These are phyloP conservation scores for Antheraea assamensis DNA, from an alignment of 2,888 invertebrate species.

Conservation along the genomic window DNA sequence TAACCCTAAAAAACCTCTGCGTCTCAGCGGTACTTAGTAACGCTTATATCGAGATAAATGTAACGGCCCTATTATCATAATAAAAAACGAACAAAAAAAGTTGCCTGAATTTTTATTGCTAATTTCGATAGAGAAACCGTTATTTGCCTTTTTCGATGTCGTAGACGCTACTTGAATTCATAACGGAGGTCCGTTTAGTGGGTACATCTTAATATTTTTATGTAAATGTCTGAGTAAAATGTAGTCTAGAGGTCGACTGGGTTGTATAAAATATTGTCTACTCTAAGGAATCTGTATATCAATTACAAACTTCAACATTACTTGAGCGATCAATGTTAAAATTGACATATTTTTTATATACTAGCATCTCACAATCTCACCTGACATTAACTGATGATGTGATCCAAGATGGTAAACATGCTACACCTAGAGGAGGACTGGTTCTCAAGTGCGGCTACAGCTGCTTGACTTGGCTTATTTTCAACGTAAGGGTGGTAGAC, in stretches of 20 bases:
- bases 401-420: too few species aligned
- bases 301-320: too few species aligned
- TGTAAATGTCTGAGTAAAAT: neutral
- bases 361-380: too few species aligned
- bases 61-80: slow-evolving; percentile 12
- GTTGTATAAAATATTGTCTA: neutral
- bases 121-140: neutral
- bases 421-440: too few species aligned
- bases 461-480: too few species aligned
- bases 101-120: slow-evolving; percentile 5
- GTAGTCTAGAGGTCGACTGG: neutral
- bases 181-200: neutral
- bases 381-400: too few species aligned
- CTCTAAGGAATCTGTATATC: too few species aligned
- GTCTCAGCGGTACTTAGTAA: neutral
- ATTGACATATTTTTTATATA: too few species aligned
- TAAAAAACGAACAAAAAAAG: slow-evolving; percentile 2
- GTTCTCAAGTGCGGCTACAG: too few species aligned
- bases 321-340: too few species aligned
- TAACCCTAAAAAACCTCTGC: neutral
- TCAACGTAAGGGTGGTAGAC: too few species aligned
- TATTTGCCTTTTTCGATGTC: neutral
- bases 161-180: neutral
- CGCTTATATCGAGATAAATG: neutral
- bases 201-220: neutral